phyloP scores from a whole-genome alignment of 1,140 invertebrate species.

The Heliothis subflexa region DNA sequence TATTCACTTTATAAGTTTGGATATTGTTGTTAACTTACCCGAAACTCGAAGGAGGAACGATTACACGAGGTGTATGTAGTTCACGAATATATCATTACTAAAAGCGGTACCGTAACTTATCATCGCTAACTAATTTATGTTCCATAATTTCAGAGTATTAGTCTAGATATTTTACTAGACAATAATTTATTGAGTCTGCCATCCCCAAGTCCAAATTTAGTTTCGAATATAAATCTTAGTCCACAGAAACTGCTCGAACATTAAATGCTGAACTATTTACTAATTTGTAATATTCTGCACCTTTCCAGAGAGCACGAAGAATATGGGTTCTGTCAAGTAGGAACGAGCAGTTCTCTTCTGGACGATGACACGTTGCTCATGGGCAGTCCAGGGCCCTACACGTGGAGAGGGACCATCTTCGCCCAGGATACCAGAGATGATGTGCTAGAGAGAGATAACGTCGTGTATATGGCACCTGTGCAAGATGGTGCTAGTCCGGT shows the following conservation, averaged over 20 bases:
- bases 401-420: slow-evolving; percentile 96
- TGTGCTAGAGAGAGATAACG: slow-evolving; percentile 91
- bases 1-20: too few species aligned
- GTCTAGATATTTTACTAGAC: slow-evolving; percentile 1
- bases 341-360: slow-evolving; percentile 93
- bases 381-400: slow-evolving; percentile 94
- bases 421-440: slow-evolving; percentile 91
- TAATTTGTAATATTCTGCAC: neutral
- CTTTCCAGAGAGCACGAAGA: slow-evolving; percentile 92
- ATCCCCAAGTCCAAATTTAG: neutral
- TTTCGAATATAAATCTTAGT: neutral
- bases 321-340: slow-evolving; percentile 97
- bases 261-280: neutral
- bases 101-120: neutral
- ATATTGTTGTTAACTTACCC: too few species aligned
- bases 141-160: neutral
- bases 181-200: slow-evolving; percentile 1
- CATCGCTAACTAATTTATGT: neutral
- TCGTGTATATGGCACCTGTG: slow-evolving; percentile 91
- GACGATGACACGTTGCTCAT: slow-evolving; percentile 93
- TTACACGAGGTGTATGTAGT: neutral
- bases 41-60: too few species aligned
- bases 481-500: slow-evolving; percentile 90
- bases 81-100: neutral
- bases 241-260: neutral